Conservation (phyloP, 1,140 invertebrate genomes). For the Bombus superbus region DNA sequence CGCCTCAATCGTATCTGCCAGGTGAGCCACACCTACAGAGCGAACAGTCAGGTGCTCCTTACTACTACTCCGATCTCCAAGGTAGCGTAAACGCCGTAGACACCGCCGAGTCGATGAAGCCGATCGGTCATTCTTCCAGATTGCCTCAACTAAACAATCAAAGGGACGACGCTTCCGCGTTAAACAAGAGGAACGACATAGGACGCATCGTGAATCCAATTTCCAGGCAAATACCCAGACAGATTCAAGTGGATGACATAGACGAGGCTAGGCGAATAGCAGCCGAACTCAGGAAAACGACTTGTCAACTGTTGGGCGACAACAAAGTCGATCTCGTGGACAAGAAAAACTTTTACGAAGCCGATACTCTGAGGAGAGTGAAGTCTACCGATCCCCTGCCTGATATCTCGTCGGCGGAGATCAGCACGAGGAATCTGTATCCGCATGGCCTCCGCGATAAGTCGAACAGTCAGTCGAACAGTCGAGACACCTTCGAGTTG, state of each 20-base stretch:
- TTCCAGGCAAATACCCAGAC: conserved; percentile 73
- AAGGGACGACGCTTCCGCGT: conserved; percentile 80
- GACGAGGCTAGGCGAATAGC: conserved; percentile 85
- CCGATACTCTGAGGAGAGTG: conserved; percentile 85
- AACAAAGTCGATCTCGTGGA: conserved; percentile 85
- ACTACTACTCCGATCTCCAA: conserved; percentile 93
- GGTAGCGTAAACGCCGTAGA: conserved; percentile 53
- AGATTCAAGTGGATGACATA: conserved; percentile 75
- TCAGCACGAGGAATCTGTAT: conserved; percentile 83
- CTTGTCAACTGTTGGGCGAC: conserved; percentile 86
- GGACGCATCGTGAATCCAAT: conserved; percentile 92
- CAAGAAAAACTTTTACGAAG: conserved; percentile 90
- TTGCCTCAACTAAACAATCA: conserved; percentile 88
- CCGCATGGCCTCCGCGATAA: conserved; percentile 81
- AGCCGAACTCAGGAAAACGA: conserved; percentile 86
- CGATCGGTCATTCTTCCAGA: conserved; percentile 70
- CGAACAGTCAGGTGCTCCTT: conserved; percentile 85
- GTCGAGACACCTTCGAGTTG: conserved; percentile 8
- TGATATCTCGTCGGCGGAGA: conserved; percentile 65
- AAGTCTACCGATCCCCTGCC: conserved; percentile 81
- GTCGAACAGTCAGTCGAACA: conserved; percentile 57
- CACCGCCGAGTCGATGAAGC: conserved; percentile 66
- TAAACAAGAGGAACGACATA: conserved; percentile 88
- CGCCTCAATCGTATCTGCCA: conserved; percentile 11
- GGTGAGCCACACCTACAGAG: conserved; percentile 43